Conservation (phyloP, 2,113 vertebrate species). For the Colinus virginianus region DNA sequence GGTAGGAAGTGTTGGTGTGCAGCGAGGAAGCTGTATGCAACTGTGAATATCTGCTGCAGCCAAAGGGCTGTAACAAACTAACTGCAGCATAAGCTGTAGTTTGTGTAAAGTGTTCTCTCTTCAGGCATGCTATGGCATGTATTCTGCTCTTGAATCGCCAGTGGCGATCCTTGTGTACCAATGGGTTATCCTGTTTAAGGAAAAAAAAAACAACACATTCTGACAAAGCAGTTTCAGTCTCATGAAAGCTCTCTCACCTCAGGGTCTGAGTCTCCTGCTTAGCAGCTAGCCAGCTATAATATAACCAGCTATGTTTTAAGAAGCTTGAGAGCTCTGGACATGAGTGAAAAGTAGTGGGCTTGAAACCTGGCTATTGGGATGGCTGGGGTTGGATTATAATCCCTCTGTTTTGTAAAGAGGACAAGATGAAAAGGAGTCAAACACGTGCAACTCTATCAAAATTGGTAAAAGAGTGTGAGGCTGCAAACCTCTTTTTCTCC, state of each 20-base stretch:
- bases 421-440: neutral
- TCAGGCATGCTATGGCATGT: constrained; percentile 7
- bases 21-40: constrained; percentile 14
- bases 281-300: neutral
- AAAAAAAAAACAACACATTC: neutral
- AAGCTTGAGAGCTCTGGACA: neutral
- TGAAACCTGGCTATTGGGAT: neutral
- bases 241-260: neutral
- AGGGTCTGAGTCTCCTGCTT: neutral
- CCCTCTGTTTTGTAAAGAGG: neutral
- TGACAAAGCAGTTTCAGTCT: constrained; percentile 46
- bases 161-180: neutral
- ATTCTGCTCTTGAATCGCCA: neutral
- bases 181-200: neutral
- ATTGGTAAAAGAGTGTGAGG: neutral
- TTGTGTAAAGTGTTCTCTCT: constrained; percentile 23
- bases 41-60: neutral
- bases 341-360: neutral
- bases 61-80: neutral
- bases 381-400: neutral
- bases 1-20: neutral
- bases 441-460: neutral
- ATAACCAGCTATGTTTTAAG: neutral
- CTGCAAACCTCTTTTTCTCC: neutral
- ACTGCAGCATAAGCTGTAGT: neutral